A percentile compares a stretch with the other conserved stretches of the same genome.
phyloP scores from a whole-genome alignment of 2,113 vertebrate species.

The Myanophis thanlyinensis region DNA sequence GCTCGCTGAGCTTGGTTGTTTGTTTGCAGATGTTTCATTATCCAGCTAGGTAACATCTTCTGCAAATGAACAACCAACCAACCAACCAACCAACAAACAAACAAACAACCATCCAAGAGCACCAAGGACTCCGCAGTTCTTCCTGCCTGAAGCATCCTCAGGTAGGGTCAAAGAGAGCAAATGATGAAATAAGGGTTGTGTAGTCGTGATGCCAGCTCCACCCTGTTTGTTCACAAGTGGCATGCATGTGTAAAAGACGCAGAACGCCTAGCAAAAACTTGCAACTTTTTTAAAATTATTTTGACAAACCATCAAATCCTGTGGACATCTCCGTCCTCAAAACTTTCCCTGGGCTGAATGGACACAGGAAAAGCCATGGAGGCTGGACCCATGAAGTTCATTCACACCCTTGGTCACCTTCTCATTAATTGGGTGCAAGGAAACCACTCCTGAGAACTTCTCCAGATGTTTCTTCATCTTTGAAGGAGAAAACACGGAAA shows the following conservation, averaged over 20 bases:
- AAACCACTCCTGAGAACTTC: neutral
- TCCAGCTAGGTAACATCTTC: too few species aligned
- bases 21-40: too few species aligned
- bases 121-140: neutral
- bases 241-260: neutral
- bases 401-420: neutral
- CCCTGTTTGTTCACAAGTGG: neutral
- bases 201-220: neutral
- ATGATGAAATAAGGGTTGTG: neutral
- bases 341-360: neutral
- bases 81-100: too few species aligned
- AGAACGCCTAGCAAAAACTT: neutral
- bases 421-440: neutral
- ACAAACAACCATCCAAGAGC: too few species aligned
- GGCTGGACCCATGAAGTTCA: neutral
- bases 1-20: too few species aligned
- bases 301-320: neutral
- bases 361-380: neutral
- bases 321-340: neutral
- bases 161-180: neutral
- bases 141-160: neutral
- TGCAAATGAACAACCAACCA: too few species aligned
- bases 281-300: neutral
- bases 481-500: neutral
- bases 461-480: neutral